Evolutionary conservation across 2,888 invertebrate genomes (phyloP), one percentile per base, ranked within the genome.

Genomic region (Ptilodon capucinus): DNA sequence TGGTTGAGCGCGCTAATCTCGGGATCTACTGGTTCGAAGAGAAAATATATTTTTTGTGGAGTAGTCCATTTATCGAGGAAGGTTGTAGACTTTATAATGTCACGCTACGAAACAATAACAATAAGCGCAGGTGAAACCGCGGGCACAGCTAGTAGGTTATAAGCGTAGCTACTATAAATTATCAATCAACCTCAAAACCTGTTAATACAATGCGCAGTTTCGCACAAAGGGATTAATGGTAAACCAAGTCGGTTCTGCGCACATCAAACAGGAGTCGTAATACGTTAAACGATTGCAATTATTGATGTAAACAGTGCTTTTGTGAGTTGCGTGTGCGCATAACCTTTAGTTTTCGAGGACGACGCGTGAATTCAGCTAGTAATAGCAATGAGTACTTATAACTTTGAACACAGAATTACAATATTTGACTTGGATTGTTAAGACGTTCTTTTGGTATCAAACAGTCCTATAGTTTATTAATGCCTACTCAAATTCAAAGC

Each of bases 261-360:
- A 57, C 64, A 62, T 72, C 68, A 76, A 75, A 74, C 63, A 57
- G 56, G 56, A 55, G 54, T 60, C 61, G 63, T 58, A 67, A 60
- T 57, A 47, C 59, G 54, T 49, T 48, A 51, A 49, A 51, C 40
- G 46, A 51, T 51, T 68, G 43, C 54, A 68, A 47, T 54, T 46
- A 50, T 43, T 54, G 48, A 41, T 55, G 9, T 50, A 52, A 63
- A 55, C 54, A 42, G 40, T 46, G 41, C 52, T 45, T 34, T 48
- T 45, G 48, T 49, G 41, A 42, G 48, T 11, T 28, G n/a, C 28
- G 28, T 11, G 2, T 5, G 28, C 28, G n/a, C 2, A n/a, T 28
- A n/a, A 28, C 28, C 28, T 28, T n/a, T 28, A 28, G 23, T 28
- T n/a, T 28, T 8, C n/a, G 11, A 28, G 3, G 28, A 28, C n/a